Base-by-base conservation (phyloP, 2,113 vertebrate species). In the Thermophis baileyi region DNA sequence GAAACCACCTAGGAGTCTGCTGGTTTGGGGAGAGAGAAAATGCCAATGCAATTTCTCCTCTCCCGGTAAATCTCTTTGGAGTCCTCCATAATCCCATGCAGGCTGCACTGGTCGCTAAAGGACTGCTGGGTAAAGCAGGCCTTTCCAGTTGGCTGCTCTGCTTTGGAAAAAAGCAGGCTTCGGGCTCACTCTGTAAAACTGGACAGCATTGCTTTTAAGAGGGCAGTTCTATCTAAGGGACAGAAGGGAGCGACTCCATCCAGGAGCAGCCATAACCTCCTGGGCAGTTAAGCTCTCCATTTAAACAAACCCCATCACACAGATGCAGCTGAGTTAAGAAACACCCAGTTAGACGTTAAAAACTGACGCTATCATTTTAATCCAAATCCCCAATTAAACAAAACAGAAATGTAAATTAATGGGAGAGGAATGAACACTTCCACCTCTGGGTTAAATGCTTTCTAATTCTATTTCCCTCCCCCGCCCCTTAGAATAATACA, bases 11-110 rank as follows among this genome's bases (percentile, higher is more conserved):
- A 9, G 24, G 63, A 57, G 51, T 57, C 89, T 5, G 46, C 92
- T 89, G 16, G 30, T 87, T 89, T 60, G n/a, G 89, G 88, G 54
- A 88, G 12, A 8, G 4, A 25, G 46, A 25, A 0, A 27, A 8
- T 74, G 54, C 91, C 96, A 89, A 91, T 92, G 94, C 88, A 51
- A 89, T 87, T 47, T 40, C 18, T 50, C 54, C 55, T 53, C 90
- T 85, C 22, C 0, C 1, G 74, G 49, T 91, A 89, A 89, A 97
- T 95, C 96, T 94, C 89, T 91, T 85, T 92, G 85, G 94, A 88
- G 92, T 95, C 94, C 94, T 93, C 96, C 93, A 95, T 96, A 96
- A 96, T 96, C 95, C 95, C 89, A 94, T 74, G 92, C 94, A 92
- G 94, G 93, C 96, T 96, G 92, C 93, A 94, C 90, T 91, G 96